Evolutionary conservation across 2,113 vertebrate genomes (phyloP).

Genomic region (Turnix velox): DNA sequence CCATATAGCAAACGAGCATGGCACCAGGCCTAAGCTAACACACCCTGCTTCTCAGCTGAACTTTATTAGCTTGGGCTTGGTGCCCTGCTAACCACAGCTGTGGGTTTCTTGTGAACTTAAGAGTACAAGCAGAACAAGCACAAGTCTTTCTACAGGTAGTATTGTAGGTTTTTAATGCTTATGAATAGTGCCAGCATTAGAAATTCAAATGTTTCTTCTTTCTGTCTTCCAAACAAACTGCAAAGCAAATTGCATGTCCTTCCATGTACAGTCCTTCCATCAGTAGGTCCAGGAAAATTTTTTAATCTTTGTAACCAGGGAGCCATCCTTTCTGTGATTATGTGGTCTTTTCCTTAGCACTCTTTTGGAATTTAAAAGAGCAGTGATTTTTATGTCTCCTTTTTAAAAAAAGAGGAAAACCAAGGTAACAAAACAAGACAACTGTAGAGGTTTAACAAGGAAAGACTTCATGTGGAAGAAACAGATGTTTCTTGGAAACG

Average conservation of each 20-base stretch:
- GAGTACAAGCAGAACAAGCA: background rate
- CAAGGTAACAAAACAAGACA: background rate
- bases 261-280: background rate
- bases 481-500: background rate
- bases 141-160: background rate
- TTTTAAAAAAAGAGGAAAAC: background rate
- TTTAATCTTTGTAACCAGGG: background rate
- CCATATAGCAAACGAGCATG: background rate
- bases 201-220: background rate
- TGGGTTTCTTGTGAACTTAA: background rate
- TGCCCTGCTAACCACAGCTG: conserved; percentile 44
- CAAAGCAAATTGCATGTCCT: background rate
- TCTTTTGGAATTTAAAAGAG: background rate
- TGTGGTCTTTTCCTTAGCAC: background rate
- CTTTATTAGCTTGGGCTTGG: conserved; percentile 45
- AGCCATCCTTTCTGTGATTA: background rate
- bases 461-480: background rate
- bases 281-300: background rate
- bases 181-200: background rate
- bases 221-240: background rate
- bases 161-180: background rate
- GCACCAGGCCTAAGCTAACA: conserved; percentile 28
- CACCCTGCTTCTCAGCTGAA: conserved; percentile 10
- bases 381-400: background rate
- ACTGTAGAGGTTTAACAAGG: background rate